Conservation (phyloP, 2,113 vertebrate species). For the Pavo muticus region DNA sequence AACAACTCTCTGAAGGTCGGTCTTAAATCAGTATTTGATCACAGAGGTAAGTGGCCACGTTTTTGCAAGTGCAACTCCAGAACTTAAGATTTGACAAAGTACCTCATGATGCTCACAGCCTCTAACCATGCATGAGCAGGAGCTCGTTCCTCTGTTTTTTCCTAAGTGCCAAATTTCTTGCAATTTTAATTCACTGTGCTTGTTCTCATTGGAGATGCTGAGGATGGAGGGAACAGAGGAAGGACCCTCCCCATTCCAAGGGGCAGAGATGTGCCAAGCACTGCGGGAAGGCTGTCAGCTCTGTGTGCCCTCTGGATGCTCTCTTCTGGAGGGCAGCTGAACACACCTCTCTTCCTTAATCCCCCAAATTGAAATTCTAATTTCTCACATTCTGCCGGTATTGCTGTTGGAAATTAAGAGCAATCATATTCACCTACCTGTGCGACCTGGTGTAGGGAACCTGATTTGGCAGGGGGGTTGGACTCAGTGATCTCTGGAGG, state of each 20-base stretch:
- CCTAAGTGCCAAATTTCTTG: not conserved
- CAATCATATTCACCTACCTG: not conserved
- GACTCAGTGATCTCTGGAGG: no score
- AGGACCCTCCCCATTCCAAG: not conserved
- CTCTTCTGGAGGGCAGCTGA: not conserved
- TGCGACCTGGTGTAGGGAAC: no score
- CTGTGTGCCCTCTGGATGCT: not conserved
- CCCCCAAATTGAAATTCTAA: not conserved
- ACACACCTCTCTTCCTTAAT: not conserved
- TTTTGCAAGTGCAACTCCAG: not conserved
- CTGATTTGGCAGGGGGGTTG: no score
- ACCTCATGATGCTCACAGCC: no score
- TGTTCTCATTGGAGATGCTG: not conserved
- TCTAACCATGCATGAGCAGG: not conserved
- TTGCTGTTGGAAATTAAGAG: not conserved
- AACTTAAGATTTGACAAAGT: not conserved
- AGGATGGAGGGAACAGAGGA: accelerated
- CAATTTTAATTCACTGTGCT: not conserved
- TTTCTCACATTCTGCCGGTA: not conserved
- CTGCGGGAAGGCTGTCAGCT: not conserved
- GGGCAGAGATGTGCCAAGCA: accelerated
- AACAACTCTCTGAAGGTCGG: not conserved
- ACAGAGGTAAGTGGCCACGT: not conserved
- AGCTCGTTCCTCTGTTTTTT: not conserved
- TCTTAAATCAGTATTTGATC: slow-evolving; percentile 28